Conservation (phyloP, 1,140 invertebrate species). For the Drosophila murphyi region DNA sequence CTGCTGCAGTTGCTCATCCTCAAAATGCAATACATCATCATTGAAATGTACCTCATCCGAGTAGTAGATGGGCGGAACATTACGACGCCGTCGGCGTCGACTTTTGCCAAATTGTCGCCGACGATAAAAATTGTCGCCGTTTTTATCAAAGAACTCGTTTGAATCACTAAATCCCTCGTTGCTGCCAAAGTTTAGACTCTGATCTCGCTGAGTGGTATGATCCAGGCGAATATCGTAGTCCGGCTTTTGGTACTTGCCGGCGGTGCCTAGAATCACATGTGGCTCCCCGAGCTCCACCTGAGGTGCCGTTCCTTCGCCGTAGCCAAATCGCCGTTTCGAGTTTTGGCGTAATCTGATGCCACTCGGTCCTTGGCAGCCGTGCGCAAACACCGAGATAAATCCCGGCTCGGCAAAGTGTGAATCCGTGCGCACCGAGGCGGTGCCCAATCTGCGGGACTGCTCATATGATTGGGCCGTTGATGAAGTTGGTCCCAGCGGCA, state of each 20-base stretch:
- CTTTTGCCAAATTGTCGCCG: conserved; percentile 51
- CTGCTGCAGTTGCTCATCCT: conserved; percentile 75
- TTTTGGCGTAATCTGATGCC: conserved; percentile 76
- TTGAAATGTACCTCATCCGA: conserved; percentile 81
- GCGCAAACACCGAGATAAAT: conserved; percentile 93
- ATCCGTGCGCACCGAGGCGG: conserved; percentile 91
- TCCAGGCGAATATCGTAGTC: conserved; percentile 67
- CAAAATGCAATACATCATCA: conserved; percentile 77
- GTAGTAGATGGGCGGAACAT: conserved; percentile 15
- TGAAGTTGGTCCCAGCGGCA: conserved; percentile 62
- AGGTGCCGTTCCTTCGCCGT: conserved; percentile 38
- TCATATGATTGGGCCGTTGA: conserved; percentile 51
- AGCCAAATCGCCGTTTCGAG: conserved; percentile 75
- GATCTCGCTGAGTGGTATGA: conserved; percentile 55
- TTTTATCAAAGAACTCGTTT: conserved; percentile 58
- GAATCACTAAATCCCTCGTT: conserved; percentile 56
- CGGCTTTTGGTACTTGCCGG: conserved; percentile 56
- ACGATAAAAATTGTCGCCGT: conserved; percentile 75
- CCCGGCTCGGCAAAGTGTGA: conserved; percentile 92
- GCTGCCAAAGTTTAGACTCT: conserved; percentile 56
- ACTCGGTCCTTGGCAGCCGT: conserved; percentile 88
- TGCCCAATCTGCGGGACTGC: conserved; percentile 85
- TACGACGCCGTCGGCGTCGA: conserved; percentile 56
- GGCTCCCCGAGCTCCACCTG: conserved; percentile 71
- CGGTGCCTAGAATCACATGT: conserved; percentile 65